A percentile compares a stretch with the other conserved stretches of the same genome.
Evolutionary conservation across 2,797 vertebrate genomes (phyloP).

Genomic region (Petrocephalus schoutedeni): DNA sequence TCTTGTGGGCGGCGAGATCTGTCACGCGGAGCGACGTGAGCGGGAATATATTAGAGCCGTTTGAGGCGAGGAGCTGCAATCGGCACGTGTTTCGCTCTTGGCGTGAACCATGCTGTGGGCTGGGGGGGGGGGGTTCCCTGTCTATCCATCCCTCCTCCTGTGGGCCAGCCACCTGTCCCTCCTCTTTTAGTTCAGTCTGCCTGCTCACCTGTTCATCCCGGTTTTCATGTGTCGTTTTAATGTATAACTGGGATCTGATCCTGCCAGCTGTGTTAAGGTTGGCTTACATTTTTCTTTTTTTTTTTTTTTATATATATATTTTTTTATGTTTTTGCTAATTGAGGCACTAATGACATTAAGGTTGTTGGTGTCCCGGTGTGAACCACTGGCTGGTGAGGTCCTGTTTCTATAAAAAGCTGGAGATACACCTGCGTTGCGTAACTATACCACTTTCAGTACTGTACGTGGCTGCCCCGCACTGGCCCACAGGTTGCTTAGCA

Average conservation of each 20-base stretch:
- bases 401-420: not conserved
- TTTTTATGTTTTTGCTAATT: not conserved
- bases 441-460: not conserved
- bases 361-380: not conserved
- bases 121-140: not conserved
- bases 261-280: not conserved
- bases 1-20: constrained; percentile 22
- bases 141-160: not conserved
- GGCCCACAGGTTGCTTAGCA: not conserved
- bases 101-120: not conserved
- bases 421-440: not conserved
- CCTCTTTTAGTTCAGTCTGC: too few relatives aligned
- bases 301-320: not conserved
- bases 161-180: too few relatives aligned
- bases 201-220: not conserved
- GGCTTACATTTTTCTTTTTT: not conserved
- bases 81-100: not conserved
- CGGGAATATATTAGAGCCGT: constrained; percentile 9
- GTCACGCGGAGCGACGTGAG: constrained; percentile 1
- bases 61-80: not conserved
- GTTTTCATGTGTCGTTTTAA: not conserved
- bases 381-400: not conserved
- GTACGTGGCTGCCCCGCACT: not conserved
- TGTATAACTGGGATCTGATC: not conserved
- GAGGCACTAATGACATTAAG: not conserved